Evolutionary conservation across 2,888 invertebrate genomes (phyloP).

Genomic region (Leucophora obtusa): DNA sequence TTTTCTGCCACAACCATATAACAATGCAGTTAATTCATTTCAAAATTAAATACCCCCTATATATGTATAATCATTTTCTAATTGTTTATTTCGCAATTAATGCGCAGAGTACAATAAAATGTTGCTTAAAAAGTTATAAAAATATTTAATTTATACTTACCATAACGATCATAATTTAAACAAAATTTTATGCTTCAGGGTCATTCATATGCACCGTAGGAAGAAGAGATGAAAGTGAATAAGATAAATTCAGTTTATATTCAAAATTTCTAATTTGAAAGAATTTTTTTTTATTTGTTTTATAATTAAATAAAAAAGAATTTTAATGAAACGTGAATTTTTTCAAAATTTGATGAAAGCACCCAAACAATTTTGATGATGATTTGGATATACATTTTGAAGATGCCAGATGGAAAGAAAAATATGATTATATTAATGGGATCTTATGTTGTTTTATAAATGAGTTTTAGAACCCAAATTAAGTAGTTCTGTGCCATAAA

Average conservation of each 20-base stretch:
- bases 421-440: too few species aligned
- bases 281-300: slow-evolving; percentile 7
- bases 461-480: too few species aligned
- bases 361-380: neutral
- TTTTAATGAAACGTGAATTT: slow-evolving; percentile 11
- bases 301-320: slow-evolving; percentile 21
- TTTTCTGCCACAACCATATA: too few species aligned
- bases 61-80: neutral
- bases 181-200: slow-evolving; percentile 20
- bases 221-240: neutral
- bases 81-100: slow-evolving; percentile 13
- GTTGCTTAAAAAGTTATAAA: slow-evolving; percentile 32
- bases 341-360: neutral
- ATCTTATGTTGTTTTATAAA: too few species aligned
- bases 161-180: slow-evolving; percentile 16
- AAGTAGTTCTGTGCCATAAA: too few species aligned
- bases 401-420: neutral
- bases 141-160: slow-evolving; percentile 9
- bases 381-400: neutral
- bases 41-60: too few species aligned
- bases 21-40: too few species aligned
- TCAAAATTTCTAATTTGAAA: slow-evolving; percentile 1
- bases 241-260: neutral
- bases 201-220: neutral
- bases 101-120: neutral